A percentile compares a stretch with the other conserved stretches of the same genome.
phyloP scores from a whole-genome alignment of 2,888 invertebrate species.

The Drosophila atripex region DNA sequence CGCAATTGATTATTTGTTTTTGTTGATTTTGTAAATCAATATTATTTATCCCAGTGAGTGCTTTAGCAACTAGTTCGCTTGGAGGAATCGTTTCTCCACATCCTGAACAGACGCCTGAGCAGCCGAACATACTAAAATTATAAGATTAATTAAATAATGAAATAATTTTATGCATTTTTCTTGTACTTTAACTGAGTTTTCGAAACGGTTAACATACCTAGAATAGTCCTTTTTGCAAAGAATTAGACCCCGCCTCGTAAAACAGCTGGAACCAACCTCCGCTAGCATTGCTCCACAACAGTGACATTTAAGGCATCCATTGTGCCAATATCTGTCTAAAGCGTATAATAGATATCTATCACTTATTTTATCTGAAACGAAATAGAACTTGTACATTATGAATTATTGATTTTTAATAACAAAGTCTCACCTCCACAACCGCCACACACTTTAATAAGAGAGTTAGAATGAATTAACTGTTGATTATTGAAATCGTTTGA shows the following conservation, averaged over 20 bases:
- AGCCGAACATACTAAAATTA: conserved; percentile 92
- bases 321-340: conserved; percentile 98
- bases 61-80: conserved; percentile 95
- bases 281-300: conserved; percentile 95
- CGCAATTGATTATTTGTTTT: conserved; percentile 76
- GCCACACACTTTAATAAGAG: conserved; percentile 91
- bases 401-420: background rate
- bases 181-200: too few species aligned
- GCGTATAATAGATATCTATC: conserved; percentile 96
- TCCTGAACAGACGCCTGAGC: conserved; percentile 94
- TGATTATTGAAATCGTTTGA: conserved; percentile 82
- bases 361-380: conserved; percentile 88
- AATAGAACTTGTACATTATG: conserved; percentile 8
- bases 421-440: conserved; percentile 90
- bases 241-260: conserved; percentile 96
- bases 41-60: conserved; percentile 82
- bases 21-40: conserved; percentile 84
- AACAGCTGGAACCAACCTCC: conserved; percentile 96
- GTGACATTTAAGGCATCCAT: conserved; percentile 96
- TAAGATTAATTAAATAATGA: too few species aligned
- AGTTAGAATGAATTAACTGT: conserved; percentile 81
- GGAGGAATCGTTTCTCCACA: conserved; percentile 97
- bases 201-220: conserved; percentile 90
- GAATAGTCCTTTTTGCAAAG: conserved; percentile 97
- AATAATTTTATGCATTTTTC: too few species aligned